Evolutionary conservation across 2,888 invertebrate genomes (phyloP), one percentile per base, ranked within the genome.

Genomic region (Elmis aenea): DNA sequence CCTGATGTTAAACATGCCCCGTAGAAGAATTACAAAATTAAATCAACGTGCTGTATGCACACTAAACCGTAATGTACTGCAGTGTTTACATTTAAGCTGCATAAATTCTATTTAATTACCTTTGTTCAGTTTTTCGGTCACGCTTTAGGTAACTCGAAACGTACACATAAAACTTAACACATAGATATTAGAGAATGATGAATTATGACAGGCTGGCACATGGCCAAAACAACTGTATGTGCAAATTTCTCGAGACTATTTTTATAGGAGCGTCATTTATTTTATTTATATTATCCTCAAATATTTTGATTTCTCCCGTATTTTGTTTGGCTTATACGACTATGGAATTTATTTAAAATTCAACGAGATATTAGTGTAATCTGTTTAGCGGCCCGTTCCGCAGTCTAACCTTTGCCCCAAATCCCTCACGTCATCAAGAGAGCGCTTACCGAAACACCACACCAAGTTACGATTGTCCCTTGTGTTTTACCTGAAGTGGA

Each of bases 371-470:
- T 45, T 45, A 48, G 41, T 40, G 12, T 53, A 53, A 55, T 55
- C 52, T 50, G 49, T 53, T 52, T 54, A 54, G 52, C 35, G 47
- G 50, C 48, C 45, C 49, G 52, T 53, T 52, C 48, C 45, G 39
- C 45, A 48, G 44, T 48, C 46, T 45, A 42, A 43, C 43, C 50
- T 45, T 42, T 45, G 45, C 52, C 52, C 53, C 44, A 41, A 49
- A 48, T 52, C 55, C 55, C 55, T 46, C 38, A 54, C 47, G 55
- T 55, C 55, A 55, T 55, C 55, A 55, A 50, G 53, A 38, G 28
- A 38, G 32, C 31, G 45, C 48, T 45, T 47, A 40, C 35, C 39
- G 34, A 37, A 21, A 40, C 33, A 42, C 45, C n/a, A n/a, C n/a
- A n/a, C n/a, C n/a, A 45, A 51, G 40, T 37, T 39, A 30, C 23